Evolutionary conservation across 2,888 invertebrate genomes (phyloP).

Genomic region (Tanypteryx hageni): DNA sequence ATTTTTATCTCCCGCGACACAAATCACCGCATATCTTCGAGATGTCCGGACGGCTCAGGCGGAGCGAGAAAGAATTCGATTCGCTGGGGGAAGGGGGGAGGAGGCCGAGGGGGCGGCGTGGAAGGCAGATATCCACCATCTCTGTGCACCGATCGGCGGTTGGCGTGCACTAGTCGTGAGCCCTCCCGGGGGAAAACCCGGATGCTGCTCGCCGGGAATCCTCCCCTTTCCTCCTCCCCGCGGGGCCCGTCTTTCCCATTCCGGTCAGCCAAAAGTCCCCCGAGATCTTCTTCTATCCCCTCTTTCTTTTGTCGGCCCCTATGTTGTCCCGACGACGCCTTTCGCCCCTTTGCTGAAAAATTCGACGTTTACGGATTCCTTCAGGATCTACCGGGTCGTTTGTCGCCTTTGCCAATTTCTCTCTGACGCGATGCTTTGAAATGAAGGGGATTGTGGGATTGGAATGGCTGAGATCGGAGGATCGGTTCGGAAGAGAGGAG

Average conservation of each 20-base stretch:
- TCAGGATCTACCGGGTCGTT: too few relatives aligned
- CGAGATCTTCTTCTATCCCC: background rate
- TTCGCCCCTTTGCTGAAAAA: too few relatives aligned
- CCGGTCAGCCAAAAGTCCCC: background rate
- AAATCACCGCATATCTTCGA: background rate
- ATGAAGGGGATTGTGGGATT: too few relatives aligned
- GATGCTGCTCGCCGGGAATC: background rate
- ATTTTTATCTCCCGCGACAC: slow-evolving; percentile 15
- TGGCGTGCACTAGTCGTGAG: background rate
- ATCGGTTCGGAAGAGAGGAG: too few relatives aligned
- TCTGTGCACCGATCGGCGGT: background rate
- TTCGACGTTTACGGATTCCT: too few relatives aligned
- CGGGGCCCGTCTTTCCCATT: background rate
- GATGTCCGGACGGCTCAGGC: background rate
- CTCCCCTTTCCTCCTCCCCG: background rate
- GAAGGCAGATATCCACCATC: too few relatives aligned
- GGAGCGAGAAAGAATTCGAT: slow-evolving; percentile 17
- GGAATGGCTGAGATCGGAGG: too few relatives aligned
- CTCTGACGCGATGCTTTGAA: too few relatives aligned
- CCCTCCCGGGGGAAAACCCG: background rate
- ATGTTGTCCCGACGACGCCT: too few relatives aligned
- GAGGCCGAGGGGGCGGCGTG: too few relatives aligned
- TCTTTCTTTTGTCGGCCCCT: background rate
- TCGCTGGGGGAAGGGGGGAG: too few relatives aligned
- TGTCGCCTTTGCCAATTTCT: too few relatives aligned